Conservation (phyloP, 2,888 invertebrate species). For the Orthonychiurus folsomi region DNA sequence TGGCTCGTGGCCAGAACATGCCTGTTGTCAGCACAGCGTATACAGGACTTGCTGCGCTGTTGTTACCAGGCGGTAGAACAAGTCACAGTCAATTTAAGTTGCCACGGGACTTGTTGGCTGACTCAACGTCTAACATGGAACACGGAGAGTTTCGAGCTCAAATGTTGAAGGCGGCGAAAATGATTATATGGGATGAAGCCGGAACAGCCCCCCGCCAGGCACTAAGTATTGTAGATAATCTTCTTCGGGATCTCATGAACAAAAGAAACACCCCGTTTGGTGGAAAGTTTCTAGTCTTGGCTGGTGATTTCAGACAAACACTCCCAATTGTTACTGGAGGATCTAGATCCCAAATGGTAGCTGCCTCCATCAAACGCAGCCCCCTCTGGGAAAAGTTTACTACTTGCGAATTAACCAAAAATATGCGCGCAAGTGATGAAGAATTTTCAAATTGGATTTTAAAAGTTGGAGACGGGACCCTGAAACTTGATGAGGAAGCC, state of each 20-base stretch:
- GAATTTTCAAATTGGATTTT: not conserved
- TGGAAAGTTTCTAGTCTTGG: slow-evolving; percentile 25
- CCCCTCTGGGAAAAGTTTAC: slow-evolving; percentile 6
- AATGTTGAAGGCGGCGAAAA: not conserved
- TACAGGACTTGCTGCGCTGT: slow-evolving; percentile 30
- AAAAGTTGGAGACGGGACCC: slow-evolving; percentile 12
- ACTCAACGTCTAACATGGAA: slow-evolving; percentile 9
- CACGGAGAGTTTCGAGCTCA: not conserved
- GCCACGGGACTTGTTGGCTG: slow-evolving; percentile 20
- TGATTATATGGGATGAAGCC: not conserved
- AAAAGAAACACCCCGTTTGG: slow-evolving; percentile 25
- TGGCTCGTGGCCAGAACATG: slow-evolving; percentile 13
- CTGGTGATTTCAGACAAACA: slow-evolving; percentile 30
- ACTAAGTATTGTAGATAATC: slow-evolving; percentile 18
- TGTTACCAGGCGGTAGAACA: slow-evolving; percentile 38
- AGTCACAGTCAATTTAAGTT: slow-evolving; percentile 39
- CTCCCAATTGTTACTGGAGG: slow-evolving; percentile 24
- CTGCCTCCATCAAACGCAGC: slow-evolving; percentile 13
- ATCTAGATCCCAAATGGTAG: slow-evolving; percentile 13
- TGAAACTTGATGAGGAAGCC: not conserved
- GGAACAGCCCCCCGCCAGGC: slow-evolving; percentile 1
- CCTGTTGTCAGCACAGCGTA: slow-evolving; percentile 19
- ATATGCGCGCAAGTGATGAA: slow-evolving; percentile 8
- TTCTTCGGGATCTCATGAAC: slow-evolving; percentile 19
- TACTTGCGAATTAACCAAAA: not conserved